Percentiles rank a stretch among this genome's conserved stretches.
Evolutionary conservation across 2,888 invertebrate genomes (phyloP).

Genomic region (Agrilus biguttatus): DNA sequence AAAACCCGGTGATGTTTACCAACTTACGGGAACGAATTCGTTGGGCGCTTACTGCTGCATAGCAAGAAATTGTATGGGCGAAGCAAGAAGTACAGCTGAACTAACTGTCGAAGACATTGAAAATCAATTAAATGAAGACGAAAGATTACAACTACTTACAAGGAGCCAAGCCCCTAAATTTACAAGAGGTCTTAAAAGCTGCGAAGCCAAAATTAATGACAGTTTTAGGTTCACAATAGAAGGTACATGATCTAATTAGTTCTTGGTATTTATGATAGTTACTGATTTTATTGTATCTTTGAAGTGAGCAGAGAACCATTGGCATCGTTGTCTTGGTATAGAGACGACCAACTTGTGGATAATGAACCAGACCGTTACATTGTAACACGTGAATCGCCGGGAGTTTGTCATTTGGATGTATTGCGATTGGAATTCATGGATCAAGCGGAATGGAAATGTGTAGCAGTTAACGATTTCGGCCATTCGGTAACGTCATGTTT

Average conservation of each 20-base stretch:
- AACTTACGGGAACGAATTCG: conserved; percentile 79
- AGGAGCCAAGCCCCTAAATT: conserved; percentile 75
- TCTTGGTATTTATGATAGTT: not conserved
- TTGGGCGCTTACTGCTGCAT: conserved; percentile 81
- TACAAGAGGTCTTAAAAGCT: conserved; percentile 64
- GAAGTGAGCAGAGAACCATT: conserved; percentile 66
- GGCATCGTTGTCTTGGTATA: conserved; percentile 74
- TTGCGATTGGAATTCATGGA: conserved; percentile 64
- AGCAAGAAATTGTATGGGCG: conserved; percentile 82
- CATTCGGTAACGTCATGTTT: conserved; percentile 81
- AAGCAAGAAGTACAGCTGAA: conserved; percentile 73
- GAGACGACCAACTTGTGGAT: conserved; percentile 69
- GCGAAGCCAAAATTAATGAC: conserved; percentile 72
- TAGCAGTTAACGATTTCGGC: conserved; percentile 78
- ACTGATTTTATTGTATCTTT: conserved; percentile 16
- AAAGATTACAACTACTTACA: conserved; percentile 58
- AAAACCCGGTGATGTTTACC: conserved; percentile 85
- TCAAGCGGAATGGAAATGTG: conserved; percentile 86
- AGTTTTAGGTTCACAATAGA: conserved; percentile 66
- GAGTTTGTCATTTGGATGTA: conserved; percentile 59
- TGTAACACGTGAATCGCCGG: conserved; percentile 51
- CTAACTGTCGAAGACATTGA: conserved; percentile 83
- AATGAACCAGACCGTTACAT: conserved; percentile 50
- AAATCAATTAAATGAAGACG: conserved; percentile 77
- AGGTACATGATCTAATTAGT: conserved; percentile 34